Conservation (phyloP, 2,888 invertebrate species). For the Drosophila yooni region DNA sequence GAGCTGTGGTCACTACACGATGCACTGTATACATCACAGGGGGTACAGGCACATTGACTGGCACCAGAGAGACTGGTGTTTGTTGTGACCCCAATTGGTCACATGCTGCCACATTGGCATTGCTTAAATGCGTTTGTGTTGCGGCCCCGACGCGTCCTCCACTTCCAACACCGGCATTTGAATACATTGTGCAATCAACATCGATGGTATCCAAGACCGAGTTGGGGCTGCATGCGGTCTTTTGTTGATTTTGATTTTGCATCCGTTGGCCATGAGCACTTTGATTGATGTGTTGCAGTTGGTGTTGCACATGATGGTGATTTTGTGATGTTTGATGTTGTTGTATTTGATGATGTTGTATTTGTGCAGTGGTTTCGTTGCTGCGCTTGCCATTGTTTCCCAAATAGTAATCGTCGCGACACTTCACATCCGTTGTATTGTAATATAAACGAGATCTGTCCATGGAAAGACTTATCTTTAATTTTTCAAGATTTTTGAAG, state of each 20-base stretch:
- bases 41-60: constrained; percentile 76
- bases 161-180: constrained; percentile 64
- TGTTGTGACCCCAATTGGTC: constrained; percentile 57
- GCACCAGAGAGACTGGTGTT: constrained; percentile 60
- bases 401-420: constrained; percentile 83
- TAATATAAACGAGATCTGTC: constrained; percentile 83
- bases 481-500: not conserved
- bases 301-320: constrained; percentile 73
- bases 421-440: constrained; percentile 83
- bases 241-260: constrained; percentile 59
- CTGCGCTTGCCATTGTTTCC: constrained; percentile 67
- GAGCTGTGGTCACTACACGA: constrained; percentile 85
- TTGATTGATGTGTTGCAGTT: constrained; percentile 61
- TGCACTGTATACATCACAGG: constrained; percentile 85
- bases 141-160: constrained; percentile 78
- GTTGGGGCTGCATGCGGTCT: constrained; percentile 51
- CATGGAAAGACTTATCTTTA: not conserved
- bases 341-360: constrained; percentile 50
- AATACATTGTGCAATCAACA: constrained; percentile 75
- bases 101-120: constrained; percentile 52
- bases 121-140: constrained; percentile 81
- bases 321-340: constrained; percentile 46
- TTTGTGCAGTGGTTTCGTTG: constrained; percentile 48
- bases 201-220: constrained; percentile 71
- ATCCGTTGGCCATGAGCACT: constrained; percentile 52